Percentiles rank a stretch among this genome's conserved stretches.
Evolutionary conservation across 2,888 invertebrate species (phyloP).

Genomic region (Eupithecia inturbata): DNA sequence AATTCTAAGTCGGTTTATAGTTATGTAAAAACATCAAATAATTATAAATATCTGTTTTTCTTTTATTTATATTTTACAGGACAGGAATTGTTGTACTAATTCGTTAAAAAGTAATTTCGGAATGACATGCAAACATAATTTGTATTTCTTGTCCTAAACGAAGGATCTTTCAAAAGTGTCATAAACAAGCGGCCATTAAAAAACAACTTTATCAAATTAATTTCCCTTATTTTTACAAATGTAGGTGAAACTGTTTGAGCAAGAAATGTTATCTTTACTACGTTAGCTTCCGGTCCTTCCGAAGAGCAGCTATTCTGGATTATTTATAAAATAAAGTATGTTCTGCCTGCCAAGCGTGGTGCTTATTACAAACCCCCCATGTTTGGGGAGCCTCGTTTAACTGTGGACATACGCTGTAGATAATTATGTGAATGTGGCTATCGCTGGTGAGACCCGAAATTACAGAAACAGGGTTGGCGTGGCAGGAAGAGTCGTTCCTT

Average conservation of each 20-base stretch:
- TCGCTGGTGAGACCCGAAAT: too few relatives aligned
- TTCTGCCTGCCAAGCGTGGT: too few relatives aligned
- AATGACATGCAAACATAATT: constrained; percentile 5
- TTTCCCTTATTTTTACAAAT: constrained; percentile 33
- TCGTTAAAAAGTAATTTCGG: background rate
- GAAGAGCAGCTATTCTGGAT: constrained; percentile 15
- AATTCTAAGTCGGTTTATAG: too few relatives aligned
- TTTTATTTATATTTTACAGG: too few relatives aligned
- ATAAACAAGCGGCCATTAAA: constrained; percentile 19
- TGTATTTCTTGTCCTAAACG: background rate
- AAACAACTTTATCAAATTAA: constrained; percentile 26
- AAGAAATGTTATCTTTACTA: constrained; percentile 59
- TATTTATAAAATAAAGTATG: background rate
- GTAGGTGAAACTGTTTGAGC: constrained; percentile 42
- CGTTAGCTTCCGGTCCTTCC: constrained; percentile 56
- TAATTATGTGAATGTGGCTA: too few relatives aligned
- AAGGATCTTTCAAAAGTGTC: constrained; percentile 4
- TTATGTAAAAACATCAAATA: too few relatives aligned
- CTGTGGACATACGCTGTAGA: too few relatives aligned
- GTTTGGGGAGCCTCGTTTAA: too few relatives aligned
- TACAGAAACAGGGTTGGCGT: too few relatives aligned
- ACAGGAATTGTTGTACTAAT: background rate
- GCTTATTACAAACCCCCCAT: too few relatives aligned
- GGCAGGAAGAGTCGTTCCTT: too few relatives aligned
- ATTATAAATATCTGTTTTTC: too few relatives aligned